Conservation (phyloP, 1,140 invertebrate genomes). For the Parapsyche elsis region DNA sequence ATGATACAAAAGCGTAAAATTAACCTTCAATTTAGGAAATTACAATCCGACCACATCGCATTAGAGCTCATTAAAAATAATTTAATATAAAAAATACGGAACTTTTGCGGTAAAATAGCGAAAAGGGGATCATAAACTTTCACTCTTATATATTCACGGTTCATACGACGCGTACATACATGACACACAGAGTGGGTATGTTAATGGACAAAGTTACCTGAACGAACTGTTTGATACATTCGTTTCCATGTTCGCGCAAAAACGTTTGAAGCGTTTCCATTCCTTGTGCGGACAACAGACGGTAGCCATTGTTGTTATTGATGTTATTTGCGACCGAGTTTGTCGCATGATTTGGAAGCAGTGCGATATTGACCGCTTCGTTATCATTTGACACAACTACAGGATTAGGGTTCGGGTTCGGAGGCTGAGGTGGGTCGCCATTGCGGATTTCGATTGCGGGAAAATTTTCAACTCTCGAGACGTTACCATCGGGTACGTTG, state of each 20-base stretch:
- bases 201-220: conserved; percentile 64
- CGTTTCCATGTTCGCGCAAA: conserved; percentile 71
- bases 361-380: conserved; percentile 58
- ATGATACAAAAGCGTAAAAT: too few species aligned
- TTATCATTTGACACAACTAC: neutral
- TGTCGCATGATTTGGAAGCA: conserved; percentile 56
- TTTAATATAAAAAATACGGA: too few species aligned
- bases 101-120: too few species aligned
- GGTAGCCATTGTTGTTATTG: conserved; percentile 68
- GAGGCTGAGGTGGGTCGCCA: neutral
- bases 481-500: neutral
- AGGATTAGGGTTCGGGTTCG: neutral
- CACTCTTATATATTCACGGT: too few species aligned
- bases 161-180: too few species aligned
- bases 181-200: neutral
- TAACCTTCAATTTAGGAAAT: too few species aligned
- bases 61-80: too few species aligned
- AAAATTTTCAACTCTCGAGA: conserved; percentile 23
- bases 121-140: too few species aligned
- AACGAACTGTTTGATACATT: conserved; percentile 72
- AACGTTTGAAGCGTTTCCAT: conserved; percentile 71
- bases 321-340: conserved; percentile 54
- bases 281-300: conserved; percentile 68
- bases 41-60: too few species aligned
- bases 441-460: neutral